Percentiles rank a stretch among this genome's conserved stretches.
Evolutionary conservation across 2,888 invertebrate species (phyloP).

Genomic region (Noctua fimbriata): DNA sequence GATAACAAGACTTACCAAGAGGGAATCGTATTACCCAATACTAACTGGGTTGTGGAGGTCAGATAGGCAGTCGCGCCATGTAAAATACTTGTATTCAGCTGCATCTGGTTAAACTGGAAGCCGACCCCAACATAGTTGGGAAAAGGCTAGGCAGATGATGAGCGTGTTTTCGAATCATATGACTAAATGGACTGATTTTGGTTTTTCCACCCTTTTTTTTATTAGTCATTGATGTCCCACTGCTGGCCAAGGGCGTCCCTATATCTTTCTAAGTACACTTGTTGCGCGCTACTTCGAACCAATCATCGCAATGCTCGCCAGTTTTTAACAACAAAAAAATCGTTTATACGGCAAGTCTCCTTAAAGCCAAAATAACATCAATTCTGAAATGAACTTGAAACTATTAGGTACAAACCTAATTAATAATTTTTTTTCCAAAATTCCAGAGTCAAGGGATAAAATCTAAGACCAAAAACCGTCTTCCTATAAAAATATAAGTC

Average conservation of each 20-base stretch:
- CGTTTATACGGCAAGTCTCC: background rate
- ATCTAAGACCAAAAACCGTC: background rate
- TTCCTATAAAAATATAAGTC: slow-evolving; percentile 67
- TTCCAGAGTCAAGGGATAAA: background rate
- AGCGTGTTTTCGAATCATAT: background rate
- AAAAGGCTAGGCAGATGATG: too few relatives aligned
- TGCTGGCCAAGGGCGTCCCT: background rate
- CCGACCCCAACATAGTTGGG: too few relatives aligned
- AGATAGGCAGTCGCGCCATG: too few relatives aligned
- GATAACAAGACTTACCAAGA: too few relatives aligned
- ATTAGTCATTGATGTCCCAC: background rate
- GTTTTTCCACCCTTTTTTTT: background rate
- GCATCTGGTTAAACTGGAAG: too few relatives aligned
- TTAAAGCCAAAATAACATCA: background rate
- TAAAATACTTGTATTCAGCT: too few relatives aligned
- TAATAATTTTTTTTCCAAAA: background rate
- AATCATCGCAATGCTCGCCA: background rate
- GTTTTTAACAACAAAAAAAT: background rate
- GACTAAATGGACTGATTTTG: background rate
- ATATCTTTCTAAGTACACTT: background rate
- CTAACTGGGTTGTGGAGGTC: too few relatives aligned
- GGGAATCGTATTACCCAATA: too few relatives aligned
- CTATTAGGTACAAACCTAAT: background rate
- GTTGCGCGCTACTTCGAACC: background rate
- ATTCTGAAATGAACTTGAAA: background rate